Percentiles rank a stretch among this genome's conserved stretches.
Evolutionary conservation across 2,113 vertebrate species (phyloP).

Genomic region (Lipophrys pholis): DNA sequence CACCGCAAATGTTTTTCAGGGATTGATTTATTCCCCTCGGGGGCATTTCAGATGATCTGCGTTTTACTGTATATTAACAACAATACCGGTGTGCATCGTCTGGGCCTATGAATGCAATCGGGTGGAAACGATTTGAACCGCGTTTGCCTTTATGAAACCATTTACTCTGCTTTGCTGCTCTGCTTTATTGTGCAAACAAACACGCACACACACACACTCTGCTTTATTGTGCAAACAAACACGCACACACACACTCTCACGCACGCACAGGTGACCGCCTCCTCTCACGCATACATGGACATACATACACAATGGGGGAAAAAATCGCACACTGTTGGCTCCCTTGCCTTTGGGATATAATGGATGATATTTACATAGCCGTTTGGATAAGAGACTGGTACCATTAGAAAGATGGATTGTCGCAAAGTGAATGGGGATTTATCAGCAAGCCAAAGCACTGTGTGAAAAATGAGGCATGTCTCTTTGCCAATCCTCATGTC

Average conservation of each 20-base stretch:
- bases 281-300: not conserved
- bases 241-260: not conserved
- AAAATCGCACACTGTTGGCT: constrained; percentile 1
- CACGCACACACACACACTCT: constrained; percentile 2
- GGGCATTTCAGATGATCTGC: constrained; percentile 25
- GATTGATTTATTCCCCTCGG: constrained; percentile 22
- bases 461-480: constrained; percentile 57
- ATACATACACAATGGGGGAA: not conserved
- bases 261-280: not conserved
- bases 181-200: constrained; percentile 50
- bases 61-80: constrained; percentile 28
- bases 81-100: constrained; percentile 48
- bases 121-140: constrained; percentile 55
- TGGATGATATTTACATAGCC: constrained; percentile 68
- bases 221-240: constrained; percentile 49
- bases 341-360: constrained; percentile 45
- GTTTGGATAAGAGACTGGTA: constrained; percentile 61
- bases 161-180: constrained; percentile 57
- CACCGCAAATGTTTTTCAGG: not conserved
- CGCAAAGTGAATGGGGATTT: constrained; percentile 49
- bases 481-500: constrained; percentile 21
- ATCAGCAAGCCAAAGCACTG: constrained; percentile 49
- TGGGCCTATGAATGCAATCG: constrained; percentile 52
- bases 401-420: constrained; percentile 69
- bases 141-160: constrained; percentile 55